A percentile compares a stretch with the other conserved stretches of the same genome.
These are phyloP conservation scores for Campoletis sonorensis DNA, from an alignment of 1,140 invertebrate species.

Conservation along the genomic window DNA sequence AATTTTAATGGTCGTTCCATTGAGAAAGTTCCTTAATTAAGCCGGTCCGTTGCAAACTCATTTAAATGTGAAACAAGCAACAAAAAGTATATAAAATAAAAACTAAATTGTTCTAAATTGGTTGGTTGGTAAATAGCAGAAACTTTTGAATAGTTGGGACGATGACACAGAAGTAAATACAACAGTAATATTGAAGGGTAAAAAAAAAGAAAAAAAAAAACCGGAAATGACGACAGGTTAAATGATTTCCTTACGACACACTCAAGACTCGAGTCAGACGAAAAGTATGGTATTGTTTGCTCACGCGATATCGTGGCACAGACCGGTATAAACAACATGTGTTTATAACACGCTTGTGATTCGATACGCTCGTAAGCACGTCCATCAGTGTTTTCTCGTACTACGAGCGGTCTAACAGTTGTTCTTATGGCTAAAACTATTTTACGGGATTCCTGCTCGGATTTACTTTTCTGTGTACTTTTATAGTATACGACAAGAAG, in stretches of 20 bases:
- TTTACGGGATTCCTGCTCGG: conserved; percentile 34
- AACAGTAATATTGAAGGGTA: background rate
- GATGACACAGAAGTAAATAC: background rate
- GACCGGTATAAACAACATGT: background rate
- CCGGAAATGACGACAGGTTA: conserved; percentile 1
- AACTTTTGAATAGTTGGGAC: background rate
- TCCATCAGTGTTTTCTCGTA: conserved; percentile 21
- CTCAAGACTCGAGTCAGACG: conserved; percentile 13
- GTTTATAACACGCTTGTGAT: conserved; percentile 20
- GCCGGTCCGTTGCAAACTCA: too few relatives aligned
- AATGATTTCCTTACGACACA: conserved; percentile 8
- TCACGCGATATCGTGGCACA: conserved; percentile 5
- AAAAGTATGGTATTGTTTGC: background rate
- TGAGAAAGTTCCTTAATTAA: too few relatives aligned
- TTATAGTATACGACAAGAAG: background rate
- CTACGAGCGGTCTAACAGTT: background rate
- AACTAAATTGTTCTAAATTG: too few relatives aligned
- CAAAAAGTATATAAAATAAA: too few relatives aligned
- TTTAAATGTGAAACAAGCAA: too few relatives aligned
- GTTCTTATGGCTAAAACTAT: conserved; percentile 16
- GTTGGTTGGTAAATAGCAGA: too few relatives aligned
- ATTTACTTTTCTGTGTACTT: background rate
- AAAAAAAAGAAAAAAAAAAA: too few relatives aligned
- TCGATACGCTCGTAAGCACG: conserved; percentile 34
- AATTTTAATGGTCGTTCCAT: too few relatives aligned